Evolutionary conservation across 1,140 invertebrate species (phyloP).

Genomic region (Apis mellifera): Amel_HAv3.1 CM009936.2:16299501-16300000

Average conservation of each 20-base stretch:
- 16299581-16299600: not conserved
- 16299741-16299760: not conserved
- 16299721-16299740: not conserved
- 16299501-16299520: constrained; percentile 1
- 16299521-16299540: not conserved
- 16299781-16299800: constrained; percentile 59
- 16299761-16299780: constrained; percentile 3
- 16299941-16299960: not conserved
- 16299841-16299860: constrained; percentile 65
- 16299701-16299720: constrained; percentile 26
- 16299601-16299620: too few relatives aligned
- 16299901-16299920: constrained; percentile 22
- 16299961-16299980: not conserved
- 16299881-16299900: constrained; percentile 29
- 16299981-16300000: not conserved
- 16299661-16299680: not conserved
- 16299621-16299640: not conserved
- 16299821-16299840: constrained; percentile 67
- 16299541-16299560: not conserved
- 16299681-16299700: not conserved
- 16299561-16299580: not conserved
- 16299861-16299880: constrained; percentile 60
- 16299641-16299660: not conserved
- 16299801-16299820: constrained; percentile 59
- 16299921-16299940: constrained; percentile 4